phyloP scores from a whole-genome alignment of 2,797 vertebrate genomes.

The Aeoliscus strigatus region DNA sequence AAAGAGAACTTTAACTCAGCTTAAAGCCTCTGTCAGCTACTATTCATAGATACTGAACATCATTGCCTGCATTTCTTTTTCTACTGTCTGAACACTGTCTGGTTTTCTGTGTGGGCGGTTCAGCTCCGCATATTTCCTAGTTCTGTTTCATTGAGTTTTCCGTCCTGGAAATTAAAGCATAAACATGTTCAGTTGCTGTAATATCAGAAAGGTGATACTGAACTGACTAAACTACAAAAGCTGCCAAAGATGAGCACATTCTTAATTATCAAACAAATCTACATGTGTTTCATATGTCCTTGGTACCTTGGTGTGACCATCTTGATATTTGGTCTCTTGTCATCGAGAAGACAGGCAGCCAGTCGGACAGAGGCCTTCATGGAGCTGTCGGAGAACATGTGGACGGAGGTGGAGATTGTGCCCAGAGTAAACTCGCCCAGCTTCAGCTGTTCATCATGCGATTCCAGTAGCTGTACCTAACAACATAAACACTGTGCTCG shows the following conservation, averaged over 20 bases:
- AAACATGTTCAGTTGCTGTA: not conserved
- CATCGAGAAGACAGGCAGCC: slow-evolving; percentile 88
- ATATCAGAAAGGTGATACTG: not conserved
- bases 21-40: not conserved
- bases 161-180: not conserved
- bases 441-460: slow-evolving; percentile 80
- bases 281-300: not conserved
- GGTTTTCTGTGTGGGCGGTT: not conserved
- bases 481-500: not conserved
- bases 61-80: not conserved
- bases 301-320: slow-evolving; percentile 87
- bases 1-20: not conserved
- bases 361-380: slow-evolving; percentile 85
- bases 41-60: not conserved
- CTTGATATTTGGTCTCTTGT: slow-evolving; percentile 84
- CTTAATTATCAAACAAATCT: not conserved
- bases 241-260: not conserved
- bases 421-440: slow-evolving; percentile 91
- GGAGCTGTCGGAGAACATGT: slow-evolving; percentile 88
- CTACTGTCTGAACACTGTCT: not conserved
- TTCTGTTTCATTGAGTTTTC: not conserved
- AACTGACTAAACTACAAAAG: not conserved
- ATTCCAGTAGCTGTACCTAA: slow-evolving; percentile 63
- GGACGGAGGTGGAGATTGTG: slow-evolving; percentile 84
- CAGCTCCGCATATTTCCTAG: too few species aligned